phyloP scores from a whole-genome alignment of 2,113 vertebrate genomes.

The Halcyon malimbica region DNA sequence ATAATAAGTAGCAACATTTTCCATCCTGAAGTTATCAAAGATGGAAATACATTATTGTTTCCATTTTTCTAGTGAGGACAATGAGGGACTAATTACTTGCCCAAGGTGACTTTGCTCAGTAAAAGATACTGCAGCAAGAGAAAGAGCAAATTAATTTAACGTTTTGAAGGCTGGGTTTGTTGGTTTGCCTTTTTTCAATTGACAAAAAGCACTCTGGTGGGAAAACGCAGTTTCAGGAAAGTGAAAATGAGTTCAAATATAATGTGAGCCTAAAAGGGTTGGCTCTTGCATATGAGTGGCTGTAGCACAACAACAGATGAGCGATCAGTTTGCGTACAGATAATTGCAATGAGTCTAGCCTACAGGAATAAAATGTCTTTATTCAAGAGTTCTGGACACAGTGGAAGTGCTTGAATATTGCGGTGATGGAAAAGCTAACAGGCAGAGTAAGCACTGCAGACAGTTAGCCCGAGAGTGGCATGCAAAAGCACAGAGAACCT shows the following conservation, averaged over 20 bases:
- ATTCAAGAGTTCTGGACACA: background rate
- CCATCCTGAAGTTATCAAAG: slow-evolving; percentile 16
- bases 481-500: background rate
- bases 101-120: slow-evolving; percentile 26
- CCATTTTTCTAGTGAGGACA: background rate
- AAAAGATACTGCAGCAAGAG: slow-evolving; percentile 17
- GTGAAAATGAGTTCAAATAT: slow-evolving; percentile 10
- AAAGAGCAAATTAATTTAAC: slow-evolving; percentile 14
- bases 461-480: background rate
- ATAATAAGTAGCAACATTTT: slow-evolving; percentile 18
- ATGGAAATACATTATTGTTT: slow-evolving; percentile 33
- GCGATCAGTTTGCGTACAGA: background rate
- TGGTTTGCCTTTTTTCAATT: background rate
- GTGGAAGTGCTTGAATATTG: background rate
- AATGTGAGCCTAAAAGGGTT: slow-evolving; percentile 4
- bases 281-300: background rate
- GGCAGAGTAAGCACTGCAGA: background rate
- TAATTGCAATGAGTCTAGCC: background rate
- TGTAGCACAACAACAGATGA: background rate
- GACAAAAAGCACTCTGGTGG: background rate
- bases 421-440: background rate
- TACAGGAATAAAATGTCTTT: background rate
- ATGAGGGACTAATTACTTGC: slow-evolving; percentile 20
- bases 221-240: slow-evolving; percentile 19
- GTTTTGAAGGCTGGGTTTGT: slow-evolving; percentile 7